Base-by-base conservation (phyloP, 2,113 vertebrate species). In the Fukomys damarensis region DNA sequence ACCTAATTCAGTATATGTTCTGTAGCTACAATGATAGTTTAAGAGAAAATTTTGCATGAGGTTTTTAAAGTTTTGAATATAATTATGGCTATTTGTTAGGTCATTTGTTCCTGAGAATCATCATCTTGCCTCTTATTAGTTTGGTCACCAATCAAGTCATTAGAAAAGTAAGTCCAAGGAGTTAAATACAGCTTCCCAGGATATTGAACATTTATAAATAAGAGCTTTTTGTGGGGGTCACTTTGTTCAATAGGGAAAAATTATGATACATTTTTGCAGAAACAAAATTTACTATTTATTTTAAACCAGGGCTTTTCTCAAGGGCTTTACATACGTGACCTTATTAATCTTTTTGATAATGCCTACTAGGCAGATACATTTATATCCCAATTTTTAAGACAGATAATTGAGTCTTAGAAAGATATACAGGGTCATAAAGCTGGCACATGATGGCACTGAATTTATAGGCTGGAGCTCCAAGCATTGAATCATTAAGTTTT, bases 241-340 rank as follows among this genome's bases (percentile, higher is more conserved):
- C n/a, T 46, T 26, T 84, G 2, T 76, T 41, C 54, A 43, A 5
- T 72, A 16, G 38, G 63, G 77, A 87, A 76, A 56, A 74, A 38
- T 19, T 72, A 59, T 56, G 7, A 68, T 35, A 74, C 59, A 74
- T 56, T 89, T 63, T 41, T 11, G 19, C 61, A 80, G 95, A 49
- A 41, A 66, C 83, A 84, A 91, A 96, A 90, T 58, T 19, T 35
- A 61, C 68, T 92, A 59, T 35, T 90, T 82, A 82, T 76, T 82
- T 12, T 79, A 58, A 49, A 13, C 8, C 3, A 79, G 79, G 17
- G 14, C 20, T 41, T 91, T 43, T 70, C 12, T 89, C 46, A 88
- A 74, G 43, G 6, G 17, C 22, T 65, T 94, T 72, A 56, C 8
- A 70, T 20, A 43, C 22, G 65, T 7, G 9, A 49, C 5, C 38